Evolutionary conservation across 1,140 invertebrate species (phyloP).

Genomic region (Nixonia krombeini): DNA sequence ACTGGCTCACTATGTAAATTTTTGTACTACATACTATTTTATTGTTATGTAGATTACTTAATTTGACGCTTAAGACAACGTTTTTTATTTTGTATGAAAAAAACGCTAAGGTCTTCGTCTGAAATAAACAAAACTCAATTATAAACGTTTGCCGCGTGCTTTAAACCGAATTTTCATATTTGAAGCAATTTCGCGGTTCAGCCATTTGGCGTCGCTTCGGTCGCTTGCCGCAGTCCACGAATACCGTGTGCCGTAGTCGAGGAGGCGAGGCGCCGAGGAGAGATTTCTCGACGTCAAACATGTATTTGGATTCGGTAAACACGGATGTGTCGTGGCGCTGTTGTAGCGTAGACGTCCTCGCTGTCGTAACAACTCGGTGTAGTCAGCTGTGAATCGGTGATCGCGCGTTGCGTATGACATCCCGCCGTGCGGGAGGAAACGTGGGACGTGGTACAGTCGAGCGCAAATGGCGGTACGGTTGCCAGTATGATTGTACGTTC

Average conservation of each 20-base stretch:
- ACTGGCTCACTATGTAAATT: too few relatives aligned
- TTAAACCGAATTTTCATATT: too few relatives aligned
- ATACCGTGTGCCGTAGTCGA: not conserved
- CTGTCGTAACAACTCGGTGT: not conserved
- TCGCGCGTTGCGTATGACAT: constrained; percentile 3
- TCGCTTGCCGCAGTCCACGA: not conserved
- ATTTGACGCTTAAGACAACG: too few relatives aligned
- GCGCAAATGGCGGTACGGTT: constrained; percentile 53
- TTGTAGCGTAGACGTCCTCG: not conserved
- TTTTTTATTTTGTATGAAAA: too few relatives aligned
- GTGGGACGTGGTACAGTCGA: constrained; percentile 12
- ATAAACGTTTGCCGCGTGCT: too few relatives aligned
- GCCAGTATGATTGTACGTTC: constrained; percentile 46
- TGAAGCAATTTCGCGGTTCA: too few relatives aligned
- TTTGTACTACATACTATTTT: too few relatives aligned
- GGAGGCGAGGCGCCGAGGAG: too few relatives aligned
- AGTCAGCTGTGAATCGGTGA: constrained; percentile 4
- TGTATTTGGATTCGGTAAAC: not conserved
- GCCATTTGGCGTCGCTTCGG: not conserved
- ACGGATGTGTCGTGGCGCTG: not conserved
- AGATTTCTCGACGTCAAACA: too few relatives aligned
- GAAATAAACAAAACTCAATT: too few relatives aligned
- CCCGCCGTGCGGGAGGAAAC: constrained; percentile 15
- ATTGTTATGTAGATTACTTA: too few relatives aligned
- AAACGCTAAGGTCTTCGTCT: too few relatives aligned